Conservation (phyloP, 1,140 invertebrate genomes). For the Cyphomyrmex costatus region DNA sequence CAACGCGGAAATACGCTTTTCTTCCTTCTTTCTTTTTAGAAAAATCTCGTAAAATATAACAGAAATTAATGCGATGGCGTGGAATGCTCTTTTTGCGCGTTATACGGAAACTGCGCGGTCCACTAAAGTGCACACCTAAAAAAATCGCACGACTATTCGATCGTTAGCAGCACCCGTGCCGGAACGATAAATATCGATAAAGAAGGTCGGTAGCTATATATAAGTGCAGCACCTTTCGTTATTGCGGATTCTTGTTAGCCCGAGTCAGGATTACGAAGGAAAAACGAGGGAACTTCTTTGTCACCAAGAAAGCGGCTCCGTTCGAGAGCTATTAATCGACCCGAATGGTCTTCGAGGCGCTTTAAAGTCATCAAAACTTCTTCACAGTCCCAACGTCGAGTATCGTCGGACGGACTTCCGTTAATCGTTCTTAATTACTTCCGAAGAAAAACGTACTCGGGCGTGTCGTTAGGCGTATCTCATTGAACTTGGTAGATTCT, state of each 20-base stretch:
- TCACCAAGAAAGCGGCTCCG: slow-evolving; percentile 54
- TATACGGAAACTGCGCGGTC: neutral
- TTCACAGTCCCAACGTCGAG: slow-evolving; percentile 12
- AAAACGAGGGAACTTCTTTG: slow-evolving; percentile 51
- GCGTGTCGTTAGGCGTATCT: slow-evolving; percentile 62
- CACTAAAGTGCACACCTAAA: slow-evolving; percentile 11
- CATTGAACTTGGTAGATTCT: neutral
- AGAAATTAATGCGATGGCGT: slow-evolving; percentile 21
- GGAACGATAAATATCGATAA: slow-evolving; percentile 52
- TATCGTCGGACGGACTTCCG: slow-evolving; percentile 53
- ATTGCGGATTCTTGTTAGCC: slow-evolving; percentile 56
- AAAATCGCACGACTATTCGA: slow-evolving; percentile 40
- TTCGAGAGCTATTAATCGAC: slow-evolving; percentile 67
- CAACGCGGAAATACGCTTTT: neutral
- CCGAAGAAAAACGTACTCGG: slow-evolving; percentile 57
- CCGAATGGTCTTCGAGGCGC: slow-evolving; percentile 41
- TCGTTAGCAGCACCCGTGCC: slow-evolving; percentile 29
- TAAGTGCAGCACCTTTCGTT: slow-evolving; percentile 47
- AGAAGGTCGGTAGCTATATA: slow-evolving; percentile 6
- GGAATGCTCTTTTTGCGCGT: slow-evolving; percentile 6
- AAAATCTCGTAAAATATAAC: slow-evolving; percentile 5
- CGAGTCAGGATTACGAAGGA: slow-evolving; percentile 47
- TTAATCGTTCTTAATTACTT: slow-evolving; percentile 75
- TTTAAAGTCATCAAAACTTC: slow-evolving; percentile 48
- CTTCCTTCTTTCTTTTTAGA: neutral